phyloP scores from a whole-genome alignment of 2,113 vertebrate genomes.

The Cyphomyrus discorhynchus region DNA sequence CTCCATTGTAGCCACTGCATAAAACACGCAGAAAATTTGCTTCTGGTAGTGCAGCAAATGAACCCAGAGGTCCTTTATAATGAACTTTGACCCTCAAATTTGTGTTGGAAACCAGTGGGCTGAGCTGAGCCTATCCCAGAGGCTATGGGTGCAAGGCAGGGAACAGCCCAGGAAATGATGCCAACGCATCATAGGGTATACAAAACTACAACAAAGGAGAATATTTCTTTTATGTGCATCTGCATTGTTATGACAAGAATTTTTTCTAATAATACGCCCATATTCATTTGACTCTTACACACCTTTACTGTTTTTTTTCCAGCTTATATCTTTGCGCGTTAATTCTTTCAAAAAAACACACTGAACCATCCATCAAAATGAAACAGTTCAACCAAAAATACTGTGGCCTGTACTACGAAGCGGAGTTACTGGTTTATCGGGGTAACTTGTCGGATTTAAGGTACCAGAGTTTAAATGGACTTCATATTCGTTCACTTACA shows the following conservation, averaged over 20 bases:
- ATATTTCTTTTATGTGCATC: background rate
- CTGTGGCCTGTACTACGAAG: no score
- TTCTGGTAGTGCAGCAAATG: background rate
- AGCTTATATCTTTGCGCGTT: background rate
- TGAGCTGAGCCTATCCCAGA: background rate
- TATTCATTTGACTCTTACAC: background rate
- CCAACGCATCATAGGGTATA: background rate
- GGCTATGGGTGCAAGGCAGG: no score
- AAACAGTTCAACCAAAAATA: background rate
- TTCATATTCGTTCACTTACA: no score
- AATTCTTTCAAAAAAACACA: background rate
- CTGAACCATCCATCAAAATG: background rate
- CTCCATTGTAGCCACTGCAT: background rate
- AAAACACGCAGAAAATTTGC: background rate
- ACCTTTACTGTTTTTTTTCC: background rate
- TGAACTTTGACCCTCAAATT: background rate
- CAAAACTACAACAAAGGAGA: background rate
- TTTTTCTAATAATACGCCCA: background rate
- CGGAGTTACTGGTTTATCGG: no score
- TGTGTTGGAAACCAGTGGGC: background rate
- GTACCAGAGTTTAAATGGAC: no score
- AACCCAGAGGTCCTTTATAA: background rate
- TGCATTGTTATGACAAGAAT: background rate
- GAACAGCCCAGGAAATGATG: background rate
- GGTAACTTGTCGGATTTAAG: no score